phyloP scores from a whole-genome alignment of 2,113 vertebrate species.

The Uropsilus gracilis region DNA sequence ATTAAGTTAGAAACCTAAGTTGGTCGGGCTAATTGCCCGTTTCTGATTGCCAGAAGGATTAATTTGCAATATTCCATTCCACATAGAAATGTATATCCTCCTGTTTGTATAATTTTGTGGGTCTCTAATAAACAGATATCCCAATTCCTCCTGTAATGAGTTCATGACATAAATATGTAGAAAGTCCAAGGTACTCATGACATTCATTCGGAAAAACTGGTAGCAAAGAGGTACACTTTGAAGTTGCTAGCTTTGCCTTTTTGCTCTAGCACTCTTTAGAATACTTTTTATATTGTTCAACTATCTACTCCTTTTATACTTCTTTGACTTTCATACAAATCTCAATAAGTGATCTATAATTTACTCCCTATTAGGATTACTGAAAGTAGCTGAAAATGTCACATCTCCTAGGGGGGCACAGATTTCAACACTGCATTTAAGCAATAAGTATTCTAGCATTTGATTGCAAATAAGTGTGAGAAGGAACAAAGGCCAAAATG shows the following conservation, averaged over 20 bases:
- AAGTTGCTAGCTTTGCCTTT: neutral
- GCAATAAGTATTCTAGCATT: neutral
- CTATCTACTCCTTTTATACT: neutral
- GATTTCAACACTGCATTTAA: neutral
- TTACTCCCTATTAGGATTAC: neutral
- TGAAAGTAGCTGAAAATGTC: neutral
- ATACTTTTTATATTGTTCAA: neutral
- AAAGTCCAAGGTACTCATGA: neutral
- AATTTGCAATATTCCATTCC: neutral
- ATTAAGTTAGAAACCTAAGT: neutral
- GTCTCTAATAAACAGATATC: neutral
- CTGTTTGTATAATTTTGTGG: neutral
- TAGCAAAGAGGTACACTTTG: neutral
- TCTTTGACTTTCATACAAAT: neutral
- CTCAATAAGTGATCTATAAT: neutral
- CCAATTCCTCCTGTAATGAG: neutral
- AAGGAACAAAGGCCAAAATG: neutral
- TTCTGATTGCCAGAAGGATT: slow-evolving; percentile 6
- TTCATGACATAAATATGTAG: neutral
- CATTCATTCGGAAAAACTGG: neutral
- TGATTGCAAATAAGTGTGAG: neutral
- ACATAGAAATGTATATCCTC: neutral
- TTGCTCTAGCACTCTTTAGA: neutral
- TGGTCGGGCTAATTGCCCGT: neutral
- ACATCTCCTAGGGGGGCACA: neutral